phyloP scores from a whole-genome alignment of 2,113 vertebrate species.

The Aramus guarauna region DNA sequence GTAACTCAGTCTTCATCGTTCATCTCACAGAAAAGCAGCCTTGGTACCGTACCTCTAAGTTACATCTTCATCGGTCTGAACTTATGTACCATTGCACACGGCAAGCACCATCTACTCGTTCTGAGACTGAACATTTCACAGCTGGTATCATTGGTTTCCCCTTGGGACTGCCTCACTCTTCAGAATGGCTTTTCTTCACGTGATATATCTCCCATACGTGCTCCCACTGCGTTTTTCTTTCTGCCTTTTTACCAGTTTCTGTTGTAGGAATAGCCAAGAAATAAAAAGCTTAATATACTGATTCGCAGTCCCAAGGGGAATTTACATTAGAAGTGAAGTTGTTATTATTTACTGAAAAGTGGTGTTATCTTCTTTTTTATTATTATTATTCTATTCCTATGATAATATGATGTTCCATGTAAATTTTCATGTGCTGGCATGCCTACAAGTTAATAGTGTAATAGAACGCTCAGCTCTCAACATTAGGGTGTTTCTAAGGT shows the following conservation, averaged over 20 bases:
- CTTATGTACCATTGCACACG: not conserved
- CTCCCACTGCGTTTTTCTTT: not conserved
- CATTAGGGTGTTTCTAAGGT: constrained; percentile 72
- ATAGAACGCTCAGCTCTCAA: constrained; percentile 80
- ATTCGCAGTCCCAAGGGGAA: constrained; percentile 55
- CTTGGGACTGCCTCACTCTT: constrained; percentile 27
- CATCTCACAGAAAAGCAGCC: not conserved
- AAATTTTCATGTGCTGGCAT: constrained; percentile 78
- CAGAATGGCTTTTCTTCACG: not conserved
- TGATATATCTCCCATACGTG: not conserved
- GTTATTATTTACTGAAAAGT: constrained; percentile 59
- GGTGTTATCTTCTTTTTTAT: constrained; percentile 42
- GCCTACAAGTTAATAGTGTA: constrained; percentile 82
- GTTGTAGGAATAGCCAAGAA: constrained; percentile 10
- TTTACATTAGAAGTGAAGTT: constrained; percentile 37
- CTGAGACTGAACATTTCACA: constrained; percentile 3
- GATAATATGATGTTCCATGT: constrained; percentile 69
- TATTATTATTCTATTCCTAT: constrained; percentile 48
- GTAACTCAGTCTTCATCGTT: not conserved
- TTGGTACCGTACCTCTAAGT: not conserved
- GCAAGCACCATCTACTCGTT: not conserved
- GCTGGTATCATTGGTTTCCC: not conserved
- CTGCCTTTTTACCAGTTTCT: not conserved
- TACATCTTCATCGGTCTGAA: not conserved
- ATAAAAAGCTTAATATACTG: not conserved